Evolutionary conservation across 2,888 invertebrate genomes (phyloP), one percentile per base, ranked within the genome.

Genomic region (Drosophila anomalipes): DNA sequence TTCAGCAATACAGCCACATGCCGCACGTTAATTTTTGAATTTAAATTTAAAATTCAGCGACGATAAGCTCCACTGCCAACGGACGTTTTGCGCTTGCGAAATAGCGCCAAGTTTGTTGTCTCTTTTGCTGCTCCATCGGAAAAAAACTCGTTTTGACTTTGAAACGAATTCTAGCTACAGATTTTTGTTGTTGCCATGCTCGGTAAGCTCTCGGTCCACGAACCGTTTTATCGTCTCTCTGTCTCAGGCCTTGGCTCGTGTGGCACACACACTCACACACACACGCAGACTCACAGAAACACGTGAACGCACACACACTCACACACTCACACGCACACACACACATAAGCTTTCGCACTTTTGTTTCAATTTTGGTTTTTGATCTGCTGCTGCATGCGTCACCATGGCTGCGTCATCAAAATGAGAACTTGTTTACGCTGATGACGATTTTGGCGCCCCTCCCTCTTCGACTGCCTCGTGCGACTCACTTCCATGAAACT

Each of bases 141-240:
- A 68, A 74, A 78, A 69, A 80, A 80, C 80, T 61, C 66, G 80
- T 81, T 81, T 81, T 65, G 67, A 57, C 54, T 75, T 51, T 64
- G 68, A 53, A 53, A 56, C 51, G 64, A 77, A 76, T 73, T 66
- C 63, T 79, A 69, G 66, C 61, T 35, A 52, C 64, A 61, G 78
- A 79, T 70, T 79, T 79, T 84, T 84, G 83, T 87, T 87, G 83
- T 84, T 84, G 88, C 75, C 75, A 84, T 80, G 83, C 87, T 84
- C 85, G 85, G 85, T 69, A 74, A 62, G 78, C 78, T 80, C 72
- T 65, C 72, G 65, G 9, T n/a, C 19, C 14, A 58, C 54, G 56
- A 72, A 58, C 33, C 28, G 35, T 19, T 41, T 78, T 63, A 60
- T 66, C 53, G 35, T 16, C 66, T 71, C 73, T 73, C 57, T 44